A percentile compares a stretch with the other conserved stretches of the same genome.
These are phyloP conservation scores for Catostomus latipinnis DNA, from an alignment of 2,797 vertebrate genomes.

Conservation along the genomic window DNA sequence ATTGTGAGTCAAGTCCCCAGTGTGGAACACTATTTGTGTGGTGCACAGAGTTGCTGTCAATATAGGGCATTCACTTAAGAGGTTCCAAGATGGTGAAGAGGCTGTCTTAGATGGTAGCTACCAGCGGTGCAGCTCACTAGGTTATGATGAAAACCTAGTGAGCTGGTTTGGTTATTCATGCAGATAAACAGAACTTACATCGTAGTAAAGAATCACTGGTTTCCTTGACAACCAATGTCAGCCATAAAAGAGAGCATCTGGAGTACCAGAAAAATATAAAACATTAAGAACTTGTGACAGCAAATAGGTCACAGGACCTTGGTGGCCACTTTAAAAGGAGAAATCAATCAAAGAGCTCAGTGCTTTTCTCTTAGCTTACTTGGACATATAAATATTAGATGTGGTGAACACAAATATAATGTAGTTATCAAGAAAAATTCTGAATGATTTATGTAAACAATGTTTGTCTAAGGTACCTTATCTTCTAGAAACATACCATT, in stretches of 20 bases:
- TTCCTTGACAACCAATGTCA: slow-evolving; percentile 26
- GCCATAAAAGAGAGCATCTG: slow-evolving; percentile 16
- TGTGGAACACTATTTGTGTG: no score
- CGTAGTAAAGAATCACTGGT: slow-evolving; percentile 25
- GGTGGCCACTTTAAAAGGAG: slow-evolving; percentile 20
- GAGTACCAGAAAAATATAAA: slow-evolving; percentile 14
- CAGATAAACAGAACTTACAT: slow-evolving; percentile 13
- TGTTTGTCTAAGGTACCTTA: not conserved
- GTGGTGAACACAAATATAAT: not conserved
- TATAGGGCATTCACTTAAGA: no score
- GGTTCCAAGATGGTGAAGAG: no score
- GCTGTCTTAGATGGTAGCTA: no score
- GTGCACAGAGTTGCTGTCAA: no score
- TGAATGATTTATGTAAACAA: not conserved
- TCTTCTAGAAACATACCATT: not conserved
- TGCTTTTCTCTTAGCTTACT: not conserved
- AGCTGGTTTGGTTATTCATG: not conserved
- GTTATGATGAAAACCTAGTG: no score
- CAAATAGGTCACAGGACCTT: slow-evolving; percentile 37
- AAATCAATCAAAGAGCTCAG: slow-evolving; percentile 9
- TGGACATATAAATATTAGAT: slow-evolving; percentile 31
- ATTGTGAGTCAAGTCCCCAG: no score
- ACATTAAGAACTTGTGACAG: slow-evolving; percentile 14
- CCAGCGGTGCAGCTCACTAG: no score
- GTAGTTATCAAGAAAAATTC: not conserved